Base-by-base conservation (phyloP, 2,888 invertebrate genomes). In the Hipparchia sbordonii region DNA sequence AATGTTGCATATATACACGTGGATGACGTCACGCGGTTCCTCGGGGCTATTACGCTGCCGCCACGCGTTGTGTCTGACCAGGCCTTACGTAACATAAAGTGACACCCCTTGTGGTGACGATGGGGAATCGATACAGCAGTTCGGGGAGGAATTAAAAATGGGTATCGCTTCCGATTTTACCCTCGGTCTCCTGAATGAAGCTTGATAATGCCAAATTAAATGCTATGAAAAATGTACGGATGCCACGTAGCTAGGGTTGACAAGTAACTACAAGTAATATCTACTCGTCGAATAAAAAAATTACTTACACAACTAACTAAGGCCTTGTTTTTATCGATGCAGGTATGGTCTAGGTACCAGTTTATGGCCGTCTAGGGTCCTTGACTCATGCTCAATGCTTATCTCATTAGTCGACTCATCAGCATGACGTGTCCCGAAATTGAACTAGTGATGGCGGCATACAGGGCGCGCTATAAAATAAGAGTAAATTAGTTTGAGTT, bases 121-220 rank as follows among this genome's bases (percentile, higher is more conserved):
- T 83, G 82, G 84, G 84, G 85, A 87, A 88, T 89, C 89, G 84
- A 90, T 90, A 87, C 82, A 80, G 80, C 81, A 78, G 78, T 82
- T 81, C 84, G 83, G 86, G 87, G 87, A 85, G 90, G 90, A 90
- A 89, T 87, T 87, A 85, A 85, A 81, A 89, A 89, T 90, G 89
- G 85, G 90, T 88, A 85, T 86, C 87, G 86, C 88, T 91, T 92
- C 92, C 92, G 87, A 85, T 79, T 80, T 79, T 87, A 84, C 89
- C 91, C 89, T 83, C 81, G 80, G 81, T 81, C 80, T 88, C 85
- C 85, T 82, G 82, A 74, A 39, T 12, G 52, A 67, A 70, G 67
- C 62, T 65, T 71, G 66, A 74, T 76, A 72, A 72, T 72, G 52
- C 65, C 65, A 54, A 72, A 78, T 77, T 80, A 71, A 70, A 74